Evolutionary conservation across 2,888 invertebrate species (phyloP).

Genomic region (Himalopsyche kuldschensis): DNA sequence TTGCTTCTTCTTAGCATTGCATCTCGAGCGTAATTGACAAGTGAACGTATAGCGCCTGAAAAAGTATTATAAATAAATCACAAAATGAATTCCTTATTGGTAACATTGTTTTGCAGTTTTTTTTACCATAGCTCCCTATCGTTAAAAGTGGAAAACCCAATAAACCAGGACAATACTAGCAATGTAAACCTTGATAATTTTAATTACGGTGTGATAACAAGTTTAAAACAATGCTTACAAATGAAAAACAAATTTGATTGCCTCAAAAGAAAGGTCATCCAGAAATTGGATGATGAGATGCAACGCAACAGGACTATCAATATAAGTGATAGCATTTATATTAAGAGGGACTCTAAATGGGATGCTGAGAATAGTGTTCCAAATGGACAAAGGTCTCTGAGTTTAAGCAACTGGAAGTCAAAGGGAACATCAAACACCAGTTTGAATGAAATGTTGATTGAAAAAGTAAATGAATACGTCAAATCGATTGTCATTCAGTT

Average conservation of each 20-base stretch:
- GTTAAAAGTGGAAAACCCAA: not conserved
- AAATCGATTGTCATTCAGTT: constrained; percentile 51
- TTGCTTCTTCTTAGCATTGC: not conserved
- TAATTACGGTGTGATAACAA: constrained; percentile 21
- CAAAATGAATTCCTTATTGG: not conserved
- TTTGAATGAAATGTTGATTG: constrained; percentile 45
- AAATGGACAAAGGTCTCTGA: constrained; percentile 15
- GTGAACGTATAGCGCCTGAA: not conserved
- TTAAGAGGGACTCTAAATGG: constrained; percentile 34
- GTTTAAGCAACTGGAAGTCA: constrained; percentile 28
- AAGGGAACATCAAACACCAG: constrained; percentile 3
- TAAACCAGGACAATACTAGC: not conserved
- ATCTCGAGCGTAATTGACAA: not conserved
- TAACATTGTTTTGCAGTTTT: not conserved
- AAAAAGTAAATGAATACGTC: constrained; percentile 50
- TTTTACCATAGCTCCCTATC: not conserved
- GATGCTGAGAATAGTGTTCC: constrained; percentile 10
- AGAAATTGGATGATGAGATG: constrained; percentile 30
- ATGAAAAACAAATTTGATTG: constrained; percentile 44
- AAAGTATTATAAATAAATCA: not conserved
- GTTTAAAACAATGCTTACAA: constrained; percentile 44
- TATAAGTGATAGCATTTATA: constrained; percentile 17
- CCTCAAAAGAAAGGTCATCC: constrained; percentile 32
- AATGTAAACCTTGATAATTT: not conserved
- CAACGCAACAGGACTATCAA: constrained; percentile 29